These are phyloP conservation scores for Aethina tumida DNA, from an alignment of 1,140 invertebrate genomes.

Conservation along the genomic window DNA sequence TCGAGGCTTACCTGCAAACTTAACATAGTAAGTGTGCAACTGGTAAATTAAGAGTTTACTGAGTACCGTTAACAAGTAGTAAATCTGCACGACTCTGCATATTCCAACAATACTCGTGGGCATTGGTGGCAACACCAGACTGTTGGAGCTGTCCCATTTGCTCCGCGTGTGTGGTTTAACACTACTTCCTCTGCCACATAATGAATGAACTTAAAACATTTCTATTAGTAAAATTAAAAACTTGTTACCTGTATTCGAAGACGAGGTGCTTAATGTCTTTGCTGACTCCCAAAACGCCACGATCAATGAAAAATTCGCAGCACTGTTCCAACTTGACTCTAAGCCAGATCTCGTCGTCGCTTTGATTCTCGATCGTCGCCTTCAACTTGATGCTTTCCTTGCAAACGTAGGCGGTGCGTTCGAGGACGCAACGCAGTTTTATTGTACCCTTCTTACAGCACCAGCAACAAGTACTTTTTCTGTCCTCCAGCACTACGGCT, in stretches of 20 bases:
- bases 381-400: conserved; percentile 68
- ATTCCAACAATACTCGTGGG: conserved; percentile 67
- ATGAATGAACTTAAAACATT: conserved; percentile 8
- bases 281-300: conserved; percentile 64
- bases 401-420: conserved; percentile 70
- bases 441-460: conserved; percentile 67
- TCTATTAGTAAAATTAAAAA: not conserved
- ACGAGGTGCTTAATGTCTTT: conserved; percentile 64
- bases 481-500: conserved; percentile 59
- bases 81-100: conserved; percentile 68
- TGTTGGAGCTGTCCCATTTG: conserved; percentile 58
- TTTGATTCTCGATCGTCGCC: conserved; percentile 70
- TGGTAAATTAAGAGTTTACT: not conserved
- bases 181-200: conserved; percentile 42
- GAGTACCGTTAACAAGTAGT: conserved; percentile 66
- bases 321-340: conserved; percentile 66
- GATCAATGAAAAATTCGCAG: conserved; percentile 72
- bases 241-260: conserved; percentile 49
- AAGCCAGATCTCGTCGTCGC: conserved; percentile 59
- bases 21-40: not conserved
- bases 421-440: conserved; percentile 56
- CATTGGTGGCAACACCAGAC: conserved; percentile 65
- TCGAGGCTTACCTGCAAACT: conserved; percentile 55
- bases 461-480: conserved; percentile 59
- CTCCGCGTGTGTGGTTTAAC: conserved; percentile 50